Percentiles rank a stretch among this genome's conserved stretches.
Conservation (phyloP, 2,888 invertebrate species). For the Oligia fasciuncula region DNA sequence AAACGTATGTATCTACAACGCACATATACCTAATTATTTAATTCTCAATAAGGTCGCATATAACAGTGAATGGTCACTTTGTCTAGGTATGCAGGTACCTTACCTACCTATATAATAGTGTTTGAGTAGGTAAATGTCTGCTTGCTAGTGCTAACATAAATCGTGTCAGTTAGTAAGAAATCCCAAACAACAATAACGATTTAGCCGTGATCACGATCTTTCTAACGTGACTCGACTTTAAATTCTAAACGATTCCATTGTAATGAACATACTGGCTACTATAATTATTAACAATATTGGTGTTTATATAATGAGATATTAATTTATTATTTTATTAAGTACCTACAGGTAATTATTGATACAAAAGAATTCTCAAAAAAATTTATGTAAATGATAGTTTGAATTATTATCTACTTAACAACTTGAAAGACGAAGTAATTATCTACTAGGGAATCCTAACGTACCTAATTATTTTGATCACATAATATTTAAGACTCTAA, state of each 20-base stretch:
- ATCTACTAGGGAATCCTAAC: not conserved
- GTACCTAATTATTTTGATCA: not conserved
- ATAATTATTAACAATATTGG: conserved; percentile 26
- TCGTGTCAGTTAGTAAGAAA: conserved; percentile 54
- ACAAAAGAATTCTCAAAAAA: not conserved
- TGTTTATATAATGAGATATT: conserved; percentile 9
- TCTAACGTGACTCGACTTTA: conserved; percentile 60
- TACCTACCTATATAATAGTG: not conserved
- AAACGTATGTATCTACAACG: not conserved
- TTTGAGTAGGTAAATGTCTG: conserved; percentile 4
- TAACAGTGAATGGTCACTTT: not conserved
- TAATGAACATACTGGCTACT: conserved; percentile 39
- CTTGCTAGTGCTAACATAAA: conserved; percentile 30
- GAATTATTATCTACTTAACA: not conserved
- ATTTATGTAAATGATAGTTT: not conserved
- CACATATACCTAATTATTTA: not conserved
- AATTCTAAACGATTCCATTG: conserved; percentile 43
- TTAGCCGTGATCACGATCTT: conserved; percentile 70
- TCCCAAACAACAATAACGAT: conserved; percentile 62
- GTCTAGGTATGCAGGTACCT: not conserved
- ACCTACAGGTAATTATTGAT: not conserved
- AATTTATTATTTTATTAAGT: not conserved
- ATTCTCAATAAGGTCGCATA: not conserved
- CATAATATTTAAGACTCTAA: too few species aligned
- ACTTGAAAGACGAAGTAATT: not conserved